phyloP scores from a whole-genome alignment of 2,888 invertebrate species.

The Blera fallax region DNA sequence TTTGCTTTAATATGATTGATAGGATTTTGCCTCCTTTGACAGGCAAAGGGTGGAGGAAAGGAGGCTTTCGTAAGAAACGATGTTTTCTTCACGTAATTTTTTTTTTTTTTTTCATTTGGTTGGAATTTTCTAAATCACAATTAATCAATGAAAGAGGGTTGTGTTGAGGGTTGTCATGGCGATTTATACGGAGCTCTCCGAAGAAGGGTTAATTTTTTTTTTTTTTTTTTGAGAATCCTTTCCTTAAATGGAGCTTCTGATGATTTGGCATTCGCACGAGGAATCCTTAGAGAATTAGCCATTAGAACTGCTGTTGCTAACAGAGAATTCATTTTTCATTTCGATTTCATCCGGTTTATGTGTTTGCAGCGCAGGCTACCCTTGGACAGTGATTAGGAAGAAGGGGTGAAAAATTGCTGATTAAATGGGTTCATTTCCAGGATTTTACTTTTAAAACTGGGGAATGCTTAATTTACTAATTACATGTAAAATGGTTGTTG shows the following conservation, averaged over 20 bases:
- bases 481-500: constrained; percentile 10
- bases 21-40: constrained; percentile 47
- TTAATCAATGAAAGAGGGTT: constrained; percentile 56
- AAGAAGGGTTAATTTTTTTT: constrained; percentile 8
- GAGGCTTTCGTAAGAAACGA: not conserved
- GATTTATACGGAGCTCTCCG: constrained; percentile 9
- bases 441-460: not conserved
- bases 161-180: constrained; percentile 40
- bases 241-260: constrained; percentile 49
- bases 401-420: not conserved
- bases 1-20: constrained; percentile 63
- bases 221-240: not conserved
- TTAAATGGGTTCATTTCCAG: constrained; percentile 6
- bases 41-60: constrained; percentile 22
- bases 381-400: not conserved
- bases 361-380: not conserved
- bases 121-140: constrained; percentile 63
- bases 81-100: not conserved
- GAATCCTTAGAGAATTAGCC: constrained; percentile 39
- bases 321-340: constrained; percentile 48
- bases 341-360: not conserved
- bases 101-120: constrained; percentile 1
- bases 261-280: constrained; percentile 24
- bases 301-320: constrained; percentile 23
- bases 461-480: constrained; percentile 19